These are phyloP conservation scores for Parambassis ranga DNA, from an alignment of 2,797 vertebrate species.

Conservation along the genomic window DNA sequence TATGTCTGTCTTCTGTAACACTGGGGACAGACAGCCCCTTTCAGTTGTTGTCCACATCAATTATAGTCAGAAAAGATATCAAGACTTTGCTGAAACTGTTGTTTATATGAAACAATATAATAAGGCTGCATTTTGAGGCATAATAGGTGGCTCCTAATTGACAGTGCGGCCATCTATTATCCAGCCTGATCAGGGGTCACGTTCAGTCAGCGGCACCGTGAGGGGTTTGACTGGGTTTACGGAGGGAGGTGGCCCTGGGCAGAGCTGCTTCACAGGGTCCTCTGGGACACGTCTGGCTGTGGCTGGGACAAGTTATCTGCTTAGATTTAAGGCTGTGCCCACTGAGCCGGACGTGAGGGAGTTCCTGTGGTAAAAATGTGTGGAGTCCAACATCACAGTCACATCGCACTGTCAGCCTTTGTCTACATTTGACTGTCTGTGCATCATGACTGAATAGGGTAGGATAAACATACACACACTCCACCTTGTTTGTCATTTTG, in stretches of 20 bases:
- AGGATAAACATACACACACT: no score
- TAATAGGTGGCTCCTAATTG: background rate
- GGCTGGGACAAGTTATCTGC: slow-evolving; percentile 59
- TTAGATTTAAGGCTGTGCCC: slow-evolving; percentile 64
- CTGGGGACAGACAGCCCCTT: no score
- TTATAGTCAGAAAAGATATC: no score
- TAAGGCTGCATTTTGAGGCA: background rate
- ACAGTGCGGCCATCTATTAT: background rate
- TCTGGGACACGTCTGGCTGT: slow-evolving; percentile 24
- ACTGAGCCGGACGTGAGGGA: slow-evolving; percentile 72
- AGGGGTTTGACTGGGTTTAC: slow-evolving; percentile 35
- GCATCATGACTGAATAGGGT: background rate
- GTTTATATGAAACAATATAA: no score
- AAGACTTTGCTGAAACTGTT: no score
- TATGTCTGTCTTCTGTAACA: no score
- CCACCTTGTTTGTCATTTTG: no score
- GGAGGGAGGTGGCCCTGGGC: slow-evolving; percentile 49
- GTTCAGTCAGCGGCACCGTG: background rate
- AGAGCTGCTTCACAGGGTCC: slow-evolving; percentile 24
- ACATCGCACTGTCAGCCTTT: slow-evolving; percentile 4
- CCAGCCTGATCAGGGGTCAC: background rate
- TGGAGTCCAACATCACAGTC: slow-evolving; percentile 12
- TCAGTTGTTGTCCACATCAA: no score
- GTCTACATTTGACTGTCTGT: background rate
- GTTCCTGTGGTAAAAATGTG: slow-evolving; percentile 70